A percentile compares a stretch with the other conserved stretches of the same genome.
Evolutionary conservation across 2,888 invertebrate genomes (phyloP).

Genomic region (Agonopterix arenella): DNA sequence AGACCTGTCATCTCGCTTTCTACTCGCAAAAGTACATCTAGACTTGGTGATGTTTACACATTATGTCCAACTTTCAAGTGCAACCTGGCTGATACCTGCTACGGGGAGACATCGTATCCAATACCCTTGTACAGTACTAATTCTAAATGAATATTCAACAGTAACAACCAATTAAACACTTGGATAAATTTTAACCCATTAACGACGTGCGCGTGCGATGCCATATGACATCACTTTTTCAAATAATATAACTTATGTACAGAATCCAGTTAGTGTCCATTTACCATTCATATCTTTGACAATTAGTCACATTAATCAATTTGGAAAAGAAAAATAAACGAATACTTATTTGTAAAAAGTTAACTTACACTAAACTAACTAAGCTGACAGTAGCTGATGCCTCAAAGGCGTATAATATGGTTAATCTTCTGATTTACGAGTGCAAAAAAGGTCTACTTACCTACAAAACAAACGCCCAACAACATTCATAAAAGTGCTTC

Average conservation of each 20-base stretch:
- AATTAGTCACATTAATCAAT: too few species aligned
- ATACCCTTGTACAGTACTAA: too few species aligned
- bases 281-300: too few species aligned
- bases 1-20: constrained; percentile 30
- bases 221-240: too few species aligned
- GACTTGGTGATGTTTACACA: constrained; percentile 18
- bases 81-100: constrained; percentile 5
- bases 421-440: neutral
- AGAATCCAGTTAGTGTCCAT: too few species aligned
- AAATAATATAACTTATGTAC: too few species aligned
- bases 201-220: too few species aligned
- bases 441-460: neutral
- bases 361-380: neutral
- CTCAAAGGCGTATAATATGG: neutral
- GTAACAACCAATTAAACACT: too few species aligned
- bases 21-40: constrained; percentile 29
- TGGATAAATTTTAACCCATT: too few species aligned
- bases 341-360: too few species aligned
- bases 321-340: too few species aligned
- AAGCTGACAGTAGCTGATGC: neutral
- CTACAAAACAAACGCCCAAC: neutral
- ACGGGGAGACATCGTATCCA: constrained; percentile 17
- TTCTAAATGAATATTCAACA: too few species aligned
- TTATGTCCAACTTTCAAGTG: constrained; percentile 27
- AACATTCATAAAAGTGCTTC: neutral